Percentiles rank a stretch among this genome's conserved stretches.
phyloP scores from a whole-genome alignment of 1,140 invertebrate genomes.

The Hyles vespertilio region DNA sequence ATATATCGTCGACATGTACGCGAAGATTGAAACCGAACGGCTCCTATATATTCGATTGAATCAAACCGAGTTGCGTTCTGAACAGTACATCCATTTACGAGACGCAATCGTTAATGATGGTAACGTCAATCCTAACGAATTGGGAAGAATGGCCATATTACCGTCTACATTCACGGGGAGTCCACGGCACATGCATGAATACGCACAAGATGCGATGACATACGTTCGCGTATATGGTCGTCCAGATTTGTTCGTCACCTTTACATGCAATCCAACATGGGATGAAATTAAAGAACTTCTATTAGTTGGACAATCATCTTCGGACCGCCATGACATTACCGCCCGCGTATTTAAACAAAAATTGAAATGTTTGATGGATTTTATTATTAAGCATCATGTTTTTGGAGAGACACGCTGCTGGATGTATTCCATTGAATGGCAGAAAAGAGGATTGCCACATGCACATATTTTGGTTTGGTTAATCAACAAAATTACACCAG shows the following conservation, averaged over 20 bases:
- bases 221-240: constrained; percentile 8
- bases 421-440: constrained; percentile 19
- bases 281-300: constrained; percentile 15
- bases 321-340: constrained; percentile 16
- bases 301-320: constrained; percentile 10
- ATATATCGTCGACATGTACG: constrained; percentile 29
- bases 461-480: too few species aligned
- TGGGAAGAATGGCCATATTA: constrained; percentile 13
- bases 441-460: constrained; percentile 4
- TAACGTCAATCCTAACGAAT: neutral
- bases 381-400: constrained; percentile 19
- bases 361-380: constrained; percentile 19
- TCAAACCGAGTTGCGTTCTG: constrained; percentile 4
- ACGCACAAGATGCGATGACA: constrained; percentile 10
- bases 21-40: constrained; percentile 10
- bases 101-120: constrained; percentile 2
- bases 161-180: constrained; percentile 15
- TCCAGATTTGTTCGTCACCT: constrained; percentile 9
- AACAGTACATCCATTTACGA: constrained; percentile 8
- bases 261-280: constrained; percentile 15
- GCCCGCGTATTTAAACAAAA: constrained; percentile 18
- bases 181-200: constrained; percentile 19
- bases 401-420: constrained; percentile 18
- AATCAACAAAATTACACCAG: too few species aligned
- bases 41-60: constrained; percentile 2